Evolutionary conservation across 2,113 vertebrate genomes (phyloP), one percentile per base, ranked within the genome.

Genomic region (Ramphastos sulfuratus): DNA sequence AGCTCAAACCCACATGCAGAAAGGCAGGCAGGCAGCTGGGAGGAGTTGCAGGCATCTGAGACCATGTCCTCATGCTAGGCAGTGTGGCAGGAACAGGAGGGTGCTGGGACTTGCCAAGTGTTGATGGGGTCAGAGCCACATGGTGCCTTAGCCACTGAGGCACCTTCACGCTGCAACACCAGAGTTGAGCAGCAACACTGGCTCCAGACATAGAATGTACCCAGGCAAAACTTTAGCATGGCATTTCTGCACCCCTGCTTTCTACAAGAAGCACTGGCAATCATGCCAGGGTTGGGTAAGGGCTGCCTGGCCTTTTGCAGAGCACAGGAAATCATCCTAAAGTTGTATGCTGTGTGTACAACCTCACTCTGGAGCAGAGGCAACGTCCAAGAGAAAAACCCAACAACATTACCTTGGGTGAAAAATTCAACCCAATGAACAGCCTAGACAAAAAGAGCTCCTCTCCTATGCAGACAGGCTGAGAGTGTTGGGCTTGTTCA

Each of bases 11-110:
- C 4, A 1, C 13, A 4, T 2, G 20, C 10, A 56, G 30, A 76
- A 31, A 87, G 21, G 5, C 31, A 48, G 6, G 12, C 1, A 1
- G 52, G 16, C 6, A 5, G 46, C 39, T 55, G 35, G 42, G 42
- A 72, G 42, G 17, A 35, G 74, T 17, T 9, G 1, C 2, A 64
- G 37, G 8, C 54, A 25, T 54, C 6, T 2, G 19, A 50, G 42
- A 39, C 21, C 27, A 5, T 0, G 2, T 31, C n/a, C 39, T 56
- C 8, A 8, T 0, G 0, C 1, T 23, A 37, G 39, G 55, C 44
- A 82, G 31, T 4, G 1, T 10, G 28, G 39, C 31, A 82, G 63
- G 15, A 35, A 31, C 18, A 50, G 59, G 27, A 67, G 18, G 8
- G 12, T 8, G 4, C 37, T 14, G 11, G 61, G 58, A 82, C 9